Conservation (phyloP, 2,888 invertebrate genomes). For the Notodonta dromedarius region DNA sequence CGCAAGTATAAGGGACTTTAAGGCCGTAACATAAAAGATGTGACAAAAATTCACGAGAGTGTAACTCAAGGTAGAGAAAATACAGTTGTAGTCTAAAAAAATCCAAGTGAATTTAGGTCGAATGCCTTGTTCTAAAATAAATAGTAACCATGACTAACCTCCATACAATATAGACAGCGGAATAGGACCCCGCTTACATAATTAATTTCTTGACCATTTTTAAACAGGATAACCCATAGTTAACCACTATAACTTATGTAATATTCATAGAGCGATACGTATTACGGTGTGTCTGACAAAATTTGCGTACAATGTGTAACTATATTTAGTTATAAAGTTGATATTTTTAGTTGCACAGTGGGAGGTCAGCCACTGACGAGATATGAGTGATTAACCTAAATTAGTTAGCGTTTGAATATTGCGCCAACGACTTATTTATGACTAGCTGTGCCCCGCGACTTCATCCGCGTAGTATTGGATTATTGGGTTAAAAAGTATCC, state of each 20-base stretch:
- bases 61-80: too few relatives aligned
- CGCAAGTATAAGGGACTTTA: too few relatives aligned
- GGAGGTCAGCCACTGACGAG: slow-evolving; percentile 49
- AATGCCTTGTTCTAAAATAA: background rate
- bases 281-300: slow-evolving; percentile 34
- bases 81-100: too few relatives aligned
- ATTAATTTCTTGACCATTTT: slow-evolving; percentile 48
- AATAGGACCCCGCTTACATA: slow-evolving; percentile 40
- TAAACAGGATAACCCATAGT: slow-evolving; percentile 47
- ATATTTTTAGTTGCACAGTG: slow-evolving; percentile 51
- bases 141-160: background rate
- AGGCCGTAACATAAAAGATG: too few relatives aligned
- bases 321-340: slow-evolving; percentile 29
- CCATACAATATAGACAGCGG: background rate
- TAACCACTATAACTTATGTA: slow-evolving; percentile 38
- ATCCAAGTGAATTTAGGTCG: too few relatives aligned
- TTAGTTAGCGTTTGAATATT: slow-evolving; percentile 31
- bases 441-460: too few relatives aligned
- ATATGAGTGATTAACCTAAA: slow-evolving; percentile 57
- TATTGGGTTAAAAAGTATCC: too few relatives aligned
- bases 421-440: slow-evolving; percentile 14
- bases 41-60: too few relatives aligned
- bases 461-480: too few relatives aligned
- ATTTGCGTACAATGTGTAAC: slow-evolving; percentile 46
- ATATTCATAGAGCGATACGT: slow-evolving; percentile 41